phyloP scores from a whole-genome alignment of 2,113 vertebrate species.

The Odobenus rosmarus region DNA sequence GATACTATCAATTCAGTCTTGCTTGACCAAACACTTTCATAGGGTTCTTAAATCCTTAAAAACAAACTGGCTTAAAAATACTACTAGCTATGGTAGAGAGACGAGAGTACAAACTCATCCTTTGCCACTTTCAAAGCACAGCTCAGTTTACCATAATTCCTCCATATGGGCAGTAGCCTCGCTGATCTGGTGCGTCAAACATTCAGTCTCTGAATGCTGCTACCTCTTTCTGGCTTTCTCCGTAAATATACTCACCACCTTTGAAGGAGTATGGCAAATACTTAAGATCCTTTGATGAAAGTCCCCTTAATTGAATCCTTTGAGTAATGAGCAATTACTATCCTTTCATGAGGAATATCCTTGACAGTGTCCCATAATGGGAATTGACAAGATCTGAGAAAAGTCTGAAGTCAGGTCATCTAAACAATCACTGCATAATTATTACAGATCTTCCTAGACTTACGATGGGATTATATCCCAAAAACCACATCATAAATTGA shows the following conservation, averaged over 20 bases:
- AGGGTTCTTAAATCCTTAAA: not conserved
- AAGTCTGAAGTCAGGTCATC: constrained; percentile 36
- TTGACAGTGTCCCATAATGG: constrained; percentile 18
- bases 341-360: constrained; percentile 65
- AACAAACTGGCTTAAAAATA: not conserved
- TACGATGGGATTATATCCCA: not conserved
- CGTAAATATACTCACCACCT: not conserved
- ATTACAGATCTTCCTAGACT: not conserved
- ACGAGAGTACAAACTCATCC: not conserved
- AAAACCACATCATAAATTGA: not conserved
- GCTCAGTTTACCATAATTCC: not conserved
- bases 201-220: not conserved
- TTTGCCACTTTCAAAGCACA: not conserved
- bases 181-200: not conserved
- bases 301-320: constrained; percentile 48
- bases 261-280: constrained; percentile 1
- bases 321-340: constrained; percentile 70
- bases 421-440: constrained; percentile 1
- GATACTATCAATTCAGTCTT: not conserved
- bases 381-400: constrained; percentile 60
- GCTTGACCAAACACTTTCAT: not conserved
- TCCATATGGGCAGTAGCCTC: not conserved
- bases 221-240: not conserved
- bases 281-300: constrained; percentile 48
- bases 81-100: not conserved